Conservation (phyloP, 2,888 invertebrate genomes). For the Acronicta psi region DNA sequence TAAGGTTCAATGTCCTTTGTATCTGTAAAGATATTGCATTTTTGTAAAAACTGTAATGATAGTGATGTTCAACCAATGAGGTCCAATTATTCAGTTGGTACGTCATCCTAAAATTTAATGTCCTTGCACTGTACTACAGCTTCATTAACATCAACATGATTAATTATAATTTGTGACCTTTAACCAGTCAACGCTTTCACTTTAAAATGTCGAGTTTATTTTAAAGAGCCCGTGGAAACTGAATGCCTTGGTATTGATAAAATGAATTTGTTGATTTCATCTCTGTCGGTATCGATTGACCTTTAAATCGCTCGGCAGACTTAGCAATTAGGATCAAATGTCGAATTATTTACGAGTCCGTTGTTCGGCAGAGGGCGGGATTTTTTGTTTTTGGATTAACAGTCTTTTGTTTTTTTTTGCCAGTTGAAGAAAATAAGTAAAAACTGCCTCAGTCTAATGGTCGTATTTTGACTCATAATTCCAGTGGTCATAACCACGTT, state of each 20-base stretch:
- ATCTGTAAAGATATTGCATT: too few species aligned
- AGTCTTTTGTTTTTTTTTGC: too few species aligned
- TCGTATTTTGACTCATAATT: too few species aligned
- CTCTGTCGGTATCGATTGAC: slow-evolving; percentile 7
- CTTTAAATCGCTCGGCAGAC: slow-evolving; percentile 13
- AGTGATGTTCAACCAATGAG: not conserved
- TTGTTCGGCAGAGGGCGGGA: not conserved
- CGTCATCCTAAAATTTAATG: too few species aligned
- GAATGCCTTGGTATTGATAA: not conserved
- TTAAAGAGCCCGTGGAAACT: slow-evolving; percentile 2
- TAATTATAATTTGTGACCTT: slow-evolving; percentile 20
- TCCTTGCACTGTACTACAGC: not conserved
- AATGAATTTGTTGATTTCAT: slow-evolving; percentile 11
- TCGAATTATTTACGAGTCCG: slow-evolving; percentile 11
- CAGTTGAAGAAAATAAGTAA: too few species aligned
- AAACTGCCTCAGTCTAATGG: too few species aligned
- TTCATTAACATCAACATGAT: not conserved
- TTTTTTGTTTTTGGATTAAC: not conserved
- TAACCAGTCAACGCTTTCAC: slow-evolving; percentile 11
- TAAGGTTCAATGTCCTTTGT: too few species aligned
- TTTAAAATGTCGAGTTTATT: slow-evolving; percentile 34
- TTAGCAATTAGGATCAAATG: slow-evolving; percentile 28
- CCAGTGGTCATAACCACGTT: too few species aligned
- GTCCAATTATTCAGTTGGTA: not conserved
- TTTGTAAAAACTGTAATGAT: too few species aligned